Conservation (phyloP, 2,888 invertebrate species). For the Scaptomyza tumidula region DNA sequence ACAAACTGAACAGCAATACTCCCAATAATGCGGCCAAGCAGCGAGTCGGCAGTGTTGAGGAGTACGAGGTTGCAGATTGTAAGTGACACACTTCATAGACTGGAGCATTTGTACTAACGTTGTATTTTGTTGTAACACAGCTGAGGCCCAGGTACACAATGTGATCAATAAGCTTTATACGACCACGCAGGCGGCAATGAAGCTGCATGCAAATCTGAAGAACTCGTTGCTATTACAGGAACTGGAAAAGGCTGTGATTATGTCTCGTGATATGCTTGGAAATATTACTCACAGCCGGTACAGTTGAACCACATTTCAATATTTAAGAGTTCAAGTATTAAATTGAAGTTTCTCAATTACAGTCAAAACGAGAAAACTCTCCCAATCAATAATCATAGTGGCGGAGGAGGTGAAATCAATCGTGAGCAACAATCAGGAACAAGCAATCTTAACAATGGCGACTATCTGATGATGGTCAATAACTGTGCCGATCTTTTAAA, state of each 20-base stretch:
- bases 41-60: conserved; percentile 72
- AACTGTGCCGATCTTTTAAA: conserved; percentile 88
- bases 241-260: conserved; percentile 85
- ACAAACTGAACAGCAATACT: conserved; percentile 72
- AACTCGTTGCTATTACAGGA: conserved; percentile 84
- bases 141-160: conserved; percentile 87
- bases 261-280: conserved; percentile 85
- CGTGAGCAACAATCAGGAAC: conserved; percentile 57
- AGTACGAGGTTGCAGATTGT: conserved; percentile 81
- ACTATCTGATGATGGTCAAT: conserved; percentile 86
- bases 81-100: conserved; percentile 42
- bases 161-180: conserved; percentile 86
- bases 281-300: conserved; percentile 84
- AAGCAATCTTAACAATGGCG: conserved; percentile 83
- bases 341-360: conserved; percentile 8
- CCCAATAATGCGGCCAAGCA: conserved; percentile 62
- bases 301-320: not conserved
- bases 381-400: conserved; percentile 60
- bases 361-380: conserved; percentile 75
- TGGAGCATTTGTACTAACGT: not conserved
- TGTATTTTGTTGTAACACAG: conserved; percentile 79
- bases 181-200: conserved; percentile 84
- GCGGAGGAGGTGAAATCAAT: conserved; percentile 50
- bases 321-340: not conserved
- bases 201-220: conserved; percentile 84